Evolutionary conservation across 2,113 vertebrate species (phyloP).

Genomic region (Barnardius zonarius): DNA sequence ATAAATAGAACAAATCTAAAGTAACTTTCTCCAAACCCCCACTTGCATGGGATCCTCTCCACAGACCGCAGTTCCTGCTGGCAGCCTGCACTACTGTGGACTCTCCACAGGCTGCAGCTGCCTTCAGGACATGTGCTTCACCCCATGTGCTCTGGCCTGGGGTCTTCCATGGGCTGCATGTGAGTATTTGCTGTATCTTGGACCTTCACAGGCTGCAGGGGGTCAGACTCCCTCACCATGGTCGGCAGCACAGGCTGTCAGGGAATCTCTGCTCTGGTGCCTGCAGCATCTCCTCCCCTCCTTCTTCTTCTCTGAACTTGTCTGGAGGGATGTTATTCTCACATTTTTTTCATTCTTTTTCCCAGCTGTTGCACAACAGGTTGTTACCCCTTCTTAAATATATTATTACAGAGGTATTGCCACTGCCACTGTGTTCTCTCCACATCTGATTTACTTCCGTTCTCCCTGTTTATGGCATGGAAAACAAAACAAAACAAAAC

Average conservation of each 20-base stretch:
- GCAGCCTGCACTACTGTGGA: accelerated
- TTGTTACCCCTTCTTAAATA: background rate
- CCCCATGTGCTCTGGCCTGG: accelerated
- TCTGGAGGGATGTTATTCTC: background rate
- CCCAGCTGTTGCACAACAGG: accelerated
- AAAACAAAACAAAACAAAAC: background rate
- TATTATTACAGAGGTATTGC: background rate
- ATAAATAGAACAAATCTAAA: background rate
- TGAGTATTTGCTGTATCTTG: background rate
- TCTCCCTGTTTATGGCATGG: background rate
- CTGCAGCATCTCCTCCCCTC: accelerated
- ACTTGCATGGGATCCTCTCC: background rate
- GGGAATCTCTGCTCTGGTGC: background rate
- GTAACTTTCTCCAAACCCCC: accelerated
- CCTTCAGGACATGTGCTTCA: background rate
- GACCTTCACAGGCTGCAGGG: background rate
- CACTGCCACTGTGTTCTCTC: background rate
- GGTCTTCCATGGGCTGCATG: background rate
- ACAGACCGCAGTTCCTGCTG: background rate
- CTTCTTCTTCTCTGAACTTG: background rate
- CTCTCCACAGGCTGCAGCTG: background rate
- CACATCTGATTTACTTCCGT: background rate
- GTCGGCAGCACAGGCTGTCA: accelerated
- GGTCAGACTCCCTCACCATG: background rate
- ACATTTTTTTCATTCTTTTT: background rate